A percentile compares a stretch with the other conserved stretches of the same genome.
Conservation (phyloP, 2,797 vertebrate genomes). For the Hapalemur alaotrensis region DNA sequence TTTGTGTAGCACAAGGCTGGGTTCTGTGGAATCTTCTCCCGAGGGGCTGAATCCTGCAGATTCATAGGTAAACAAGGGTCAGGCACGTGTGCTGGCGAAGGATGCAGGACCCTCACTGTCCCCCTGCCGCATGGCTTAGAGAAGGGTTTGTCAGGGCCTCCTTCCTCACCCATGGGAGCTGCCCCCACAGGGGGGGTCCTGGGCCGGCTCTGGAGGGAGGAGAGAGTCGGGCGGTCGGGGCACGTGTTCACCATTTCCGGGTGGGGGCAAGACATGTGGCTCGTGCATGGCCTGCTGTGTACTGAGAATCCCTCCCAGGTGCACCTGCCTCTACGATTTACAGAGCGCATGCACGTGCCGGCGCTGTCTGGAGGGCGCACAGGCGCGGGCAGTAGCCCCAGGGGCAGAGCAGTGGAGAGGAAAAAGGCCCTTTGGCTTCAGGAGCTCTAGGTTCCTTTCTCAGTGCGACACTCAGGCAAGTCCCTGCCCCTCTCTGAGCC, state of each 20-base stretch:
- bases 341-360: not conserved
- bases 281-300: accelerated
- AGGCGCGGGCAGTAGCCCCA: accelerated
- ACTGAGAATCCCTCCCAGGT: not conserved
- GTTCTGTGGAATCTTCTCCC: not conserved
- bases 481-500: not conserved
- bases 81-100: accelerated
- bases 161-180: not conserved
- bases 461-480: not conserved
- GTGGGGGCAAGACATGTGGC: not conserved
- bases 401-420: not conserved
- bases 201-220: not conserved
- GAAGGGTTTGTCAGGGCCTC: not conserved
- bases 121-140: not conserved
- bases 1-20: no score
- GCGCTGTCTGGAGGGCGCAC: accelerated
- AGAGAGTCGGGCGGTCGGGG: not conserved
- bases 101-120: not conserved
- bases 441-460: not conserved
- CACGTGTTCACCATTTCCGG: not conserved
- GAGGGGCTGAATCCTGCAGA: not conserved
- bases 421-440: not conserved
- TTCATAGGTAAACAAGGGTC: no score
- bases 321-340: not conserved
- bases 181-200: not conserved